Evolutionary conservation across 2,888 invertebrate species (phyloP), one percentile per base, ranked within the genome.

Genomic region (Hemaris fuciformis): DNA sequence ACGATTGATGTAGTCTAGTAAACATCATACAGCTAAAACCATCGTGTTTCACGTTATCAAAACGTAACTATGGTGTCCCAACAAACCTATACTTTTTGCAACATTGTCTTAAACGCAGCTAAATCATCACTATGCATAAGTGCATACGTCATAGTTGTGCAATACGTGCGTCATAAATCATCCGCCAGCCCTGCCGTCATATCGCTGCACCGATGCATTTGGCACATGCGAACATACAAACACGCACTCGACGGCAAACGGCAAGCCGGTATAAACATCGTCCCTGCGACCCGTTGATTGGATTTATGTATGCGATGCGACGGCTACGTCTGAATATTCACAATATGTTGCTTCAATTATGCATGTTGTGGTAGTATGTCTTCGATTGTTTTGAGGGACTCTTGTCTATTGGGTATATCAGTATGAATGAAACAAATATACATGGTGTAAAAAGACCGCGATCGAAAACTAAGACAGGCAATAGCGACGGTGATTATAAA

Each of bases 271-370:
- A 83, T 79, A 81, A 83, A 80, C 85, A 85, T 80, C 79, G 79
- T 76, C 80, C 77, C 79, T 75, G 77, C 83, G 80, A 75, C 78
- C 78, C 80, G 77, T 81, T 89, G 90, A 90, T 90, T 90, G 90
- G 88, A 90, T 90, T 90, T 87, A 81, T 82, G 81, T 80, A 79
- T 80, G 82, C 80, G 78, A 73, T 71, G 74, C 75, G 73, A 72
- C 73, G 75, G 72, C 67, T 65, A 67, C 62, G 65, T 64, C 69
- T 73, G 71, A 73, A 74, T 75, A 75, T 74, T 75, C 74, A 73
- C 67, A 62, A 67, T 69, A 53, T 48, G 43, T 20, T 20, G 27
- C 48, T 25, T 46, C 23, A 46, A 46, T 46, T 46, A 46, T 46
- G 23, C n/a, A 25, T 25, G 27, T 27, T 27, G 27, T 27, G 27